Evolutionary conservation across 2,888 invertebrate genomes (phyloP), one percentile per base, ranked within the genome.

Genomic region (Leptothorax acervorum): DNA sequence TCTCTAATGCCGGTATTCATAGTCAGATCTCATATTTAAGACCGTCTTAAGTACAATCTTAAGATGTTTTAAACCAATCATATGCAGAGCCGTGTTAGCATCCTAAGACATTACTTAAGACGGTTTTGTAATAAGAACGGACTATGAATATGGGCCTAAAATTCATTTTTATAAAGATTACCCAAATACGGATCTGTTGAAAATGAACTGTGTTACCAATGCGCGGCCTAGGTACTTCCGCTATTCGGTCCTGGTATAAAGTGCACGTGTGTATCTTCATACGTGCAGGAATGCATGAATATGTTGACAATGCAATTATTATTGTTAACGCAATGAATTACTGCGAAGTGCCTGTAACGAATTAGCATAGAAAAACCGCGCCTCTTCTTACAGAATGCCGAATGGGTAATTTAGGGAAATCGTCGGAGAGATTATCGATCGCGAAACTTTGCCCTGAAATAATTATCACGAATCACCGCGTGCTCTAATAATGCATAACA

Each of bases 261-360:
- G 85, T 78, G 84, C 88, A 86, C 85, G 78, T 87, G 87, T 86
- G 88, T 60, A 60, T 23, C 31, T 86, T 83, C 83, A 89, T 84
- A 90, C 92, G 91, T 89, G 85, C 74, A 88, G 89, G 92, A 92
- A 92, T 92, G 92, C 88, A 91, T 92, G 91, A 91, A 92, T 93
- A 92, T 90, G 89, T 91, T 91, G 85, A 91, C 91, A 91, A 91
- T 92, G 89, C 87, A 91, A 93, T 93, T 92, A 90, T 92, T 90
- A 76, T 83, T 85, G 63, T 83, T 90, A 90, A 87, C 83, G 87
- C 87, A 88, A 88, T 82, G 74, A 89, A 87, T 88, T 88, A 85
- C 85, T 83, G 85, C 83, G 81, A 83, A 53, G 39, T 31, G 60
- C 18, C n/a, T 39, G 60, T 71, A 39, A 73, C 60, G 39, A 28